Percentiles rank a stretch among this genome's conserved stretches.
These are phyloP conservation scores for Mustela nigripes DNA, from an alignment of 2,113 vertebrate genomes.

Conservation along the genomic window DNA sequence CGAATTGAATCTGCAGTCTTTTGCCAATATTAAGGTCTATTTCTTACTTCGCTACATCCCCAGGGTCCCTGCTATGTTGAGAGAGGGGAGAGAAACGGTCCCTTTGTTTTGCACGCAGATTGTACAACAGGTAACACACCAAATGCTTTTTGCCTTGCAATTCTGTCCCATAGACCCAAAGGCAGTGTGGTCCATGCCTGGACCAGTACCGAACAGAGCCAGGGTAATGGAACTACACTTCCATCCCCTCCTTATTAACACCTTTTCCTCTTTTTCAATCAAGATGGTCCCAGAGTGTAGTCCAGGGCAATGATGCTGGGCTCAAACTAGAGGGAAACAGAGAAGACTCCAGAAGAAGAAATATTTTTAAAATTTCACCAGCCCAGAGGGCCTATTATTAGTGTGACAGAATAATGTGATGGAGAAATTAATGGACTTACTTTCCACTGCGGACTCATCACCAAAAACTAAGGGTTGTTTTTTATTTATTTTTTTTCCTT, in stretches of 20 bases:
- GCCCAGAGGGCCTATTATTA: neutral
- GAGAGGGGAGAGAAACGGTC: neutral
- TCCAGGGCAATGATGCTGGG: neutral
- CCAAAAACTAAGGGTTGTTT: neutral
- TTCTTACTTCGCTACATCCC: neutral
- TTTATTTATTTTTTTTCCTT: neutral
- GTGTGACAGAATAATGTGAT: neutral
- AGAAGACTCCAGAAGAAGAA: slow-evolving; percentile 32
- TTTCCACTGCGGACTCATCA: neutral
- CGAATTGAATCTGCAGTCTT: neutral
- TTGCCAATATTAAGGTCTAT: slow-evolving; percentile 35
- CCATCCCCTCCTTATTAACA: neutral
- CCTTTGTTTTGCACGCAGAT: neutral
- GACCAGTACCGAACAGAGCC: neutral
- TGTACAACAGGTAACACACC: neutral
- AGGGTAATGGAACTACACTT: neutral
- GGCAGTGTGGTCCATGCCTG: neutral
- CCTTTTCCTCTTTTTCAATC: neutral
- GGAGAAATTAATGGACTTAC: neutral
- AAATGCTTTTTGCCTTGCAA: neutral
- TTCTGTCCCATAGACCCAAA: neutral
- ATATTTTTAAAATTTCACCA: neutral
- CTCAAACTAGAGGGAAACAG: neutral
- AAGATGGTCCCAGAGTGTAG: neutral
- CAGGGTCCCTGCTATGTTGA: neutral